phyloP scores from a whole-genome alignment of 1,140 invertebrate species.

The Drosophila sturtevanti region DNA sequence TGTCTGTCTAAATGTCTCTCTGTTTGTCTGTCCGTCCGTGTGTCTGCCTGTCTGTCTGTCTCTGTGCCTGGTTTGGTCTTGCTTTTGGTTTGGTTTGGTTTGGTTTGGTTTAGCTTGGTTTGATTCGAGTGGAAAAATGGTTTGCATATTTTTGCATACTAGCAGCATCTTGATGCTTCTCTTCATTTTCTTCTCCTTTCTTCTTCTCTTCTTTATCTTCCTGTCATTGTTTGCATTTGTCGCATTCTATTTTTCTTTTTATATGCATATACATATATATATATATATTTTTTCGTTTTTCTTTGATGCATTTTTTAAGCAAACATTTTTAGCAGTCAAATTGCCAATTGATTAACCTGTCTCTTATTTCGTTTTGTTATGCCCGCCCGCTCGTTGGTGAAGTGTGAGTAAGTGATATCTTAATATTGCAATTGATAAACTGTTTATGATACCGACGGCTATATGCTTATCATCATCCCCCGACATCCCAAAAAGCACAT shows the following conservation, averaged over 20 bases:
- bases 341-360: constrained; percentile 6
- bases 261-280: no score
- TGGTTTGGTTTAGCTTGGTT: not conserved
- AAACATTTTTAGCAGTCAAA: constrained; percentile 5
- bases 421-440: not conserved
- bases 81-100: constrained; percentile 1
- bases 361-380: not conserved
- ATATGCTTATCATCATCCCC: no score
- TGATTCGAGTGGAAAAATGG: constrained; percentile 40
- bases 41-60: constrained; percentile 9
- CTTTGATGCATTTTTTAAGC: not conserved
- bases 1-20: constrained; percentile 24
- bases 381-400: not conserved
- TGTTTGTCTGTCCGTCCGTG: not conserved
- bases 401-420: not conserved
- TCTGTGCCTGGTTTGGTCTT: constrained; percentile 5
- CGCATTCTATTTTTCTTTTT: constrained; percentile 16
- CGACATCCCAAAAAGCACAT: no score
- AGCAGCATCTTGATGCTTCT: not conserved
- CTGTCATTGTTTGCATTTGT: constrained; percentile 7
- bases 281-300: no score
- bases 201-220: constrained; percentile 52
- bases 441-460: no score
- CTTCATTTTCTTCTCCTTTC: constrained; percentile 35
- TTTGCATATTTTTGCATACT: constrained; percentile 12